These are phyloP conservation scores for Pseudococcus viburni DNA, from an alignment of 2,888 invertebrate species.

Conservation along the genomic window DNA sequence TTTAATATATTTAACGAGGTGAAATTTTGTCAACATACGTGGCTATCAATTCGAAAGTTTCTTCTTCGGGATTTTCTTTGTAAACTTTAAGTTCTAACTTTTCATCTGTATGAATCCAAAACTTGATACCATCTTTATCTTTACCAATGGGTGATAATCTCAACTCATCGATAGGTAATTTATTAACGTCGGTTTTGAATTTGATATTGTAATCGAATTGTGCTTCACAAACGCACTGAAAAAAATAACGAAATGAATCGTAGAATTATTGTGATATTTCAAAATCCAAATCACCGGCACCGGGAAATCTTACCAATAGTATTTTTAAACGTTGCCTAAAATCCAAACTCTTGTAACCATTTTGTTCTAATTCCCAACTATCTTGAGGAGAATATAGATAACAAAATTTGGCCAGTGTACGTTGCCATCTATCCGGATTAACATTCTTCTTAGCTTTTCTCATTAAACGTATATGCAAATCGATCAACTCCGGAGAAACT, in stretches of 20 bases:
- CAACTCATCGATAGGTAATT: conserved; percentile 83
- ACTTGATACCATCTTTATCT: conserved; percentile 91
- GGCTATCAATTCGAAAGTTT: conserved; percentile 94
- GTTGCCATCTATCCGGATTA: conserved; percentile 91
- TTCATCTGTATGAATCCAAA: conserved; percentile 94
- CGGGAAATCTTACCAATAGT: conserved; percentile 71
- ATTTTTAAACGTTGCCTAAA: conserved; percentile 89
- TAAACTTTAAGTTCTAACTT: conserved; percentile 92
- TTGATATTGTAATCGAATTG: conserved; percentile 96
- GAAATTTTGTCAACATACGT: conserved; percentile 74
- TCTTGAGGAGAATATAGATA: conserved; percentile 91
- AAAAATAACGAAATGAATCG: conserved; percentile 66
- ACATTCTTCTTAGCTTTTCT: conserved; percentile 88
- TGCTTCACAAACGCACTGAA: conserved; percentile 79
- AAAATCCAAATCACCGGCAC: background rate
- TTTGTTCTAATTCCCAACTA: conserved; percentile 96
- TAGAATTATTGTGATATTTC: background rate
- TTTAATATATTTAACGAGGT: background rate
- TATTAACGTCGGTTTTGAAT: conserved; percentile 90
- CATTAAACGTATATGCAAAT: conserved; percentile 90
- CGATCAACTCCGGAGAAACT: conserved; percentile 88
- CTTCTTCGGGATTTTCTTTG: conserved; percentile 96
- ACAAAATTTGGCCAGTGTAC: conserved; percentile 89
- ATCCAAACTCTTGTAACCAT: conserved; percentile 94
- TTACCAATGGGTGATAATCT: conserved; percentile 91